A percentile compares a stretch with the other conserved stretches of the same genome.
These are phyloP conservation scores for Eretmochelys imbricata DNA, from an alignment of 2,113 vertebrate genomes.

Conservation along the genomic window DNA sequence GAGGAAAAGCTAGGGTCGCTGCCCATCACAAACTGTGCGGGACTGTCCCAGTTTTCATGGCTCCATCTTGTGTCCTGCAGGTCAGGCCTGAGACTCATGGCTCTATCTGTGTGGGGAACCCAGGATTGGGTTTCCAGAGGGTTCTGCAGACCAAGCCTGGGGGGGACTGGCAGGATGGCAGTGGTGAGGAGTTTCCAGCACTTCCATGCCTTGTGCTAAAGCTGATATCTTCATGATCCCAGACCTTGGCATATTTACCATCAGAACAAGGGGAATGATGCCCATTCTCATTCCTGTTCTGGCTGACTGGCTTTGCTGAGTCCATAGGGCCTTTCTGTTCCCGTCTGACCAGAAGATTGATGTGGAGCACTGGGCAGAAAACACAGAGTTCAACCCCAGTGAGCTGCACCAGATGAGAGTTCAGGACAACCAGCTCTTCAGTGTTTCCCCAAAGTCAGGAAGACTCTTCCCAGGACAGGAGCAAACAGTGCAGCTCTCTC, in stretches of 20 bases:
- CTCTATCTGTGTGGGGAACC: neutral
- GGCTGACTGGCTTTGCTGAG: constrained; percentile 12
- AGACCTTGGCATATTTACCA: neutral
- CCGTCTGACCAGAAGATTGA: constrained; percentile 91
- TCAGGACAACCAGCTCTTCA: constrained; percentile 87
- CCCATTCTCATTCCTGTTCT: neutral
- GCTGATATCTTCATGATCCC: neutral
- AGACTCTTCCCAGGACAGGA: constrained; percentile 86
- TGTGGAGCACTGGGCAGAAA: constrained; percentile 88
- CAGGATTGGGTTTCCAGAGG: neutral
- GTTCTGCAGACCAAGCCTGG: neutral
- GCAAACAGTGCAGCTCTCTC: constrained; percentile 83
- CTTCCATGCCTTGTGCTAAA: neutral
- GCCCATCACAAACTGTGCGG: neutral
- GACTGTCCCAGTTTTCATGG: neutral
- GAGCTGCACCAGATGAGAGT: constrained; percentile 89
- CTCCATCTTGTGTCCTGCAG: neutral
- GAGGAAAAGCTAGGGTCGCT: neutral
- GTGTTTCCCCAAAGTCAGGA: constrained; percentile 84
- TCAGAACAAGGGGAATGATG: neutral
- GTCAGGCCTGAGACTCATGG: neutral
- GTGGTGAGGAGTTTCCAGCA: neutral
- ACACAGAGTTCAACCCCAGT: constrained; percentile 77
- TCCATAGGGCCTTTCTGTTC: constrained; percentile 88
- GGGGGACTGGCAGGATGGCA: neutral